These are phyloP conservation scores for Onychomys torridus DNA, from an alignment of 2,797 vertebrate species.

Conservation along the genomic window DNA sequence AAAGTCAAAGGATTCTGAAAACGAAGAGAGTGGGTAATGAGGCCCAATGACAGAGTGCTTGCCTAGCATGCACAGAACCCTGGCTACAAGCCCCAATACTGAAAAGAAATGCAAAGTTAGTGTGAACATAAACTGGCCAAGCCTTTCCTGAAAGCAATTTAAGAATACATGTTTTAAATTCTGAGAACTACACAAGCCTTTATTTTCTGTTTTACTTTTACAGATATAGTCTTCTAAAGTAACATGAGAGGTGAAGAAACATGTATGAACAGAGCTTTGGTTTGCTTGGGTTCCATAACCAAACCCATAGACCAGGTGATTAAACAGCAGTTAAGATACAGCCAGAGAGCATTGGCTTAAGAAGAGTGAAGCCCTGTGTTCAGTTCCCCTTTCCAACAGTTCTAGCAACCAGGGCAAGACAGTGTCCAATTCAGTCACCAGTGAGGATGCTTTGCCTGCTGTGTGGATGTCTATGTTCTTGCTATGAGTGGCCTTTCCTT, in stretches of 20 bases:
- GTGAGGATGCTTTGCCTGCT: background rate
- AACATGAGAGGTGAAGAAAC: background rate
- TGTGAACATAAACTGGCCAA: background rate
- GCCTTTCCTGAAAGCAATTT: background rate
- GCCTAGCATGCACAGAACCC: background rate
- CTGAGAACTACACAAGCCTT: background rate
- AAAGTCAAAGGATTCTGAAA: constrained; percentile 5
- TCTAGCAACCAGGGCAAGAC: background rate
- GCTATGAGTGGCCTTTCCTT: background rate
- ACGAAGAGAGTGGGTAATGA: background rate
- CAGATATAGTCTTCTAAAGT: background rate
- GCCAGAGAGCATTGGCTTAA: background rate
- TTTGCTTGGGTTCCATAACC: background rate
- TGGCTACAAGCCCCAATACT: background rate
- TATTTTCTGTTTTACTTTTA: constrained; percentile 22
- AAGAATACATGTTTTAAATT: background rate
- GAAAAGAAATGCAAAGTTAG: background rate
- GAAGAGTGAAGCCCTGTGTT: too few relatives aligned
- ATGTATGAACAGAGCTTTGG: background rate
- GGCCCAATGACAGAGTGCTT: background rate
- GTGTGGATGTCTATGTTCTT: background rate
- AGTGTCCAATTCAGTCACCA: background rate
- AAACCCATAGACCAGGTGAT: background rate
- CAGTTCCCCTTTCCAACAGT: background rate
- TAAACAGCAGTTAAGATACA: too few relatives aligned